Evolutionary conservation across 2,797 vertebrate species (phyloP), one percentile per base, ranked within the genome.

Genomic region (Paratrypauchen microcephalus): DNA sequence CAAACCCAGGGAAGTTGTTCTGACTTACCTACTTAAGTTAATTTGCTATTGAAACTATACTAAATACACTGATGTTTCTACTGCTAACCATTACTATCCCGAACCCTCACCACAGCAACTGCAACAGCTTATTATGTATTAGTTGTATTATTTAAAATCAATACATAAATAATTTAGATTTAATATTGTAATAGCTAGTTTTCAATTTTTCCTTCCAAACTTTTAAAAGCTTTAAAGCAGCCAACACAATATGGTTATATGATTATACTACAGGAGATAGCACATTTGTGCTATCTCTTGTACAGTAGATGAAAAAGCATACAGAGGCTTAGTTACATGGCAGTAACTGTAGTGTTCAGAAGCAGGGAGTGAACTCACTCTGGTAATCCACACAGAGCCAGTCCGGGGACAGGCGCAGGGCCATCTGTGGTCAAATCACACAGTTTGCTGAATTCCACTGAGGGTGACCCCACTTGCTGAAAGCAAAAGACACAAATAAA

Each of bases 391-490:
- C 83, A 83, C 70, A 73, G 48, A 83, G 72, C 70, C 76, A 85
- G 71, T 72, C 23, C 47, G 62, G 66, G 82, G 77, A 80, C 76
- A 79, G 77, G 76, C 70, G 71, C 71, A 81, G 80, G 71, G 82
- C 72, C 74, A 84, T 74, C 79, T 76, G 77, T 68, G 71, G 81
- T 69, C 76, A 81, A 89, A 91, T 92, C 86, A 88, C 83, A 78
- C 89, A 92, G 82, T 79, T 83, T 90, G 77, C 79, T 92, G 84
- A 88, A 80, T 81, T 82, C 85, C 86, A 92, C 74, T 84, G 81
- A 89, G 86, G 87, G 84, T 88, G 88, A 91, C 91, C 85, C 75
- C 77, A 86, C 81, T 79, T 74, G 86, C 77, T 89, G 83, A 90
- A 87, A 88, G 84, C 81, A 83, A 85, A 85, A 45, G 74, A 84